Conservation (phyloP, 2,888 invertebrate genomes). For the Lagria hirta region DNA sequence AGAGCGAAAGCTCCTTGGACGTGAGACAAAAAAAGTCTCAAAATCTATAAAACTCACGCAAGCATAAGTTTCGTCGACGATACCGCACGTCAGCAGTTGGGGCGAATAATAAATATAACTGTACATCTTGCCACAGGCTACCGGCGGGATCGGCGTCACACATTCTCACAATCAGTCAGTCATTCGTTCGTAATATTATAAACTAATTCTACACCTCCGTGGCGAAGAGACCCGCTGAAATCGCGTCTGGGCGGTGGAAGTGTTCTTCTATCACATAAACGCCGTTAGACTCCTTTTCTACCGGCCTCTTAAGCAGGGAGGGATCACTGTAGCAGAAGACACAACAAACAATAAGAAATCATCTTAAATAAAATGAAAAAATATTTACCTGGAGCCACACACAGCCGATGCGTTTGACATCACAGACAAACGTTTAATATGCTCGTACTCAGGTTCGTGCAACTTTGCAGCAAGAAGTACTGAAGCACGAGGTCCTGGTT, state of each 20-base stretch:
- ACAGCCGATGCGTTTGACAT: constrained; percentile 53
- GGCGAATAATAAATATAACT: constrained; percentile 49
- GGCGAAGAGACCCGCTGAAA: constrained; percentile 63
- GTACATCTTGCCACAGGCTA: constrained; percentile 43
- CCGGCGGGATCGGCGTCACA: constrained; percentile 36
- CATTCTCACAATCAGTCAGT: constrained; percentile 30
- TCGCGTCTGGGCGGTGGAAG: constrained; percentile 65
- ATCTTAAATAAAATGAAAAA: constrained; percentile 1
- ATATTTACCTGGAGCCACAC: constrained; percentile 50
- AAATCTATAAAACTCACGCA: constrained; percentile 40
- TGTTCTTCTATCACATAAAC: constrained; percentile 78
- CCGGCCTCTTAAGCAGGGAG: constrained; percentile 69
- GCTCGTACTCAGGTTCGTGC: constrained; percentile 59
- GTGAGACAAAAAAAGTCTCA: constrained; percentile 35
- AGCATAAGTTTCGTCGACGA: constrained; percentile 42
- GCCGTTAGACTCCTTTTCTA: constrained; percentile 60
- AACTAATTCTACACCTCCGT: constrained; percentile 69
- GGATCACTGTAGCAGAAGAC: constrained; percentile 64
- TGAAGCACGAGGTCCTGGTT: constrained; percentile 65
- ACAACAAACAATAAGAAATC: constrained; percentile 2
- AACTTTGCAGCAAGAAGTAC: constrained; percentile 50
- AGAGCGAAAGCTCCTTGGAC: constrained; percentile 40
- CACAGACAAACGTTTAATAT: constrained; percentile 55
- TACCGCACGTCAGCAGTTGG: constrained; percentile 36
- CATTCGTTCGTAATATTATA: constrained; percentile 34